Base-by-base conservation (phyloP, 2,797 vertebrate species). In the Amniataba percoides region DNA sequence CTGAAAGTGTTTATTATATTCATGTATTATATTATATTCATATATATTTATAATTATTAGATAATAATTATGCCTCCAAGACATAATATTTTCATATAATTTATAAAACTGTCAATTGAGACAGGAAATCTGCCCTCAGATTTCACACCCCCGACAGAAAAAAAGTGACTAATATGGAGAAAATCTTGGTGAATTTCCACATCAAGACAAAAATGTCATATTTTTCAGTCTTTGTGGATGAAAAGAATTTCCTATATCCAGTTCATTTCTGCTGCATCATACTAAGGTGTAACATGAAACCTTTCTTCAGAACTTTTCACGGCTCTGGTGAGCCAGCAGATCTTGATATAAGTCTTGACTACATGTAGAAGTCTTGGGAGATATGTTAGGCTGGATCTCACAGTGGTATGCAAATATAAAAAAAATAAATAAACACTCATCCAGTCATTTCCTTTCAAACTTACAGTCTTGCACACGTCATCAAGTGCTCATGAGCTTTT, bases 361-460 rank as follows among this genome's bases (percentile, higher is more conserved):
- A 79, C n/a, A n/a, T n/a, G n/a, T n/a, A n/a, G n/a, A n/a, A n/a
- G n/a, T n/a, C n/a, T 57, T 59, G 46, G 2, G 40, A 64, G 76
- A 77, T 15, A 57, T n/a, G 31, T n/a, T n/a, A 39, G 59, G 14
- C 34, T 27, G 58, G 27, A 76, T 61, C 46, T 72, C 12, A 39
- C 45, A 56, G 51, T 27, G 45, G 27, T 46, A 21, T 72, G 43
- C 43, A 64, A 31, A 31, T 71, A 67, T 81, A 87, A 19, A 77
- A 55, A 67, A 71, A 80, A 78, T 66, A 68, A 84, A n/a, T n/a
- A n/a, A 84, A 82, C 61, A 58, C 34, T 67, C 61, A 59, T 64
- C 49, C 55, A 55, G 40, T 39, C 53, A 10, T 68, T 36, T 73
- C 61, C 53, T 71, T 77, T 77, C 45, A 53, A 61, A 84, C 52